Evolutionary conservation across 92 coral and sea anemone genomes (phyloP).

Genomic region (Phenganax stokvisi): DNA sequence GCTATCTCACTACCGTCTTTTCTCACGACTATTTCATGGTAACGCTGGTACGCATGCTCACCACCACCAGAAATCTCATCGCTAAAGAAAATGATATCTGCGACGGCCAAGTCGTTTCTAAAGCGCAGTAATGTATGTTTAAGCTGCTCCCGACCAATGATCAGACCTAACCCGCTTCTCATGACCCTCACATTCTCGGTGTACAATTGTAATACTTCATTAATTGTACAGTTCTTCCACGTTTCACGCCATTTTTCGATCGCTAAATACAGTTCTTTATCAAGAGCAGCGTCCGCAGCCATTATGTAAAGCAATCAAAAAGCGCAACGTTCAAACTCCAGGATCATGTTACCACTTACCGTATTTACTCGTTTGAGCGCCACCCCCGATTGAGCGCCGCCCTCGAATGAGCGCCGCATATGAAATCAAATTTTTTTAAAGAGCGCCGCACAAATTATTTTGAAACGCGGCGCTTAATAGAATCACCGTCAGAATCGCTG

Average conservation of each 20-base stretch:
- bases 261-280: conserved; percentile 24
- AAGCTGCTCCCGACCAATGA: conserved; percentile 28
- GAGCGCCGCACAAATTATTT: too few species aligned
- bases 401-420: too few species aligned
- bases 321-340: too few species aligned
- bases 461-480: too few species aligned
- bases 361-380: too few species aligned
- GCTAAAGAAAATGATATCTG: conserved; percentile 25
- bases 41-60: conserved; percentile 25
- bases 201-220: conserved; percentile 29
- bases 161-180: conserved; percentile 33
- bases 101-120: conserved; percentile 3
- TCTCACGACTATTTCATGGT: conserved; percentile 28
- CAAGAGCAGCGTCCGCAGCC: conserved; percentile 1
- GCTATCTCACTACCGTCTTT: conserved; percentile 37
- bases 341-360: too few species aligned
- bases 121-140: conserved; percentile 23
- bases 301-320: neutral
- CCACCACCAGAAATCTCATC: conserved; percentile 23
- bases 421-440: too few species aligned
- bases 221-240: conserved; percentile 15
- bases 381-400: too few species aligned
- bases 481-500: too few species aligned
- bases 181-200: conserved; percentile 27
- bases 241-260: conserved; percentile 38